These are phyloP conservation scores for Poecilia gillii DNA, from an alignment of 2,797 vertebrate genomes.

Conservation along the genomic window DNA sequence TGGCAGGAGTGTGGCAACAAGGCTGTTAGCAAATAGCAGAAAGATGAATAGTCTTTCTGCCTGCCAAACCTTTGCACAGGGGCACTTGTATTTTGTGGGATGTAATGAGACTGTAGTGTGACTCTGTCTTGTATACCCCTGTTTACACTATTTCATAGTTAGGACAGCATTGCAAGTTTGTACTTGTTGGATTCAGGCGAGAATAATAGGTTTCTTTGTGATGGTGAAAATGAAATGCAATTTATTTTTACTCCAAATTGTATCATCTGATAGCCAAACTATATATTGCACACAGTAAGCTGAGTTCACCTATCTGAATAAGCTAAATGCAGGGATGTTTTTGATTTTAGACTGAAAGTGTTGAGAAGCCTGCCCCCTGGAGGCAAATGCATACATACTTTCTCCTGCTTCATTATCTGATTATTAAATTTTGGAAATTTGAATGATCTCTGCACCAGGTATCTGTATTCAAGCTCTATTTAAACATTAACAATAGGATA, in stretches of 20 bases:
- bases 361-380: not conserved
- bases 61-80: slow-evolving; percentile 65
- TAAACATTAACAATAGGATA: slow-evolving; percentile 22
- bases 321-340: not conserved
- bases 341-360: not conserved
- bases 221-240: slow-evolving; percentile 3
- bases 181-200: not conserved
- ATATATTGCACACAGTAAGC: not conserved
- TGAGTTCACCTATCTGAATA: not conserved
- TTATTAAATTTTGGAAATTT: slow-evolving; percentile 10
- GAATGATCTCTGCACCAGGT: not conserved
- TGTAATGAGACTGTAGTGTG: slow-evolving; percentile 47
- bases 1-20: slow-evolving; percentile 52
- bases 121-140: slow-evolving; percentile 32
- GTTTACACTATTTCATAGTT: slow-evolving; percentile 40
- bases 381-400: not conserved
- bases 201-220: slow-evolving; percentile 5
- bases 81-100: slow-evolving; percentile 57
- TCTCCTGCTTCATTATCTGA: slow-evolving; percentile 4
- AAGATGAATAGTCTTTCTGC: slow-evolving; percentile 55
- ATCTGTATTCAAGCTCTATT: slow-evolving; percentile 19
- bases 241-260: not conserved
- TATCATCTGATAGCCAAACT: not conserved
- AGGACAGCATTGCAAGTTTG: slow-evolving; percentile 27
- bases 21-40: slow-evolving; percentile 55